phyloP scores from a whole-genome alignment of 2,888 invertebrate genomes.

The Phalera bucephala region DNA sequence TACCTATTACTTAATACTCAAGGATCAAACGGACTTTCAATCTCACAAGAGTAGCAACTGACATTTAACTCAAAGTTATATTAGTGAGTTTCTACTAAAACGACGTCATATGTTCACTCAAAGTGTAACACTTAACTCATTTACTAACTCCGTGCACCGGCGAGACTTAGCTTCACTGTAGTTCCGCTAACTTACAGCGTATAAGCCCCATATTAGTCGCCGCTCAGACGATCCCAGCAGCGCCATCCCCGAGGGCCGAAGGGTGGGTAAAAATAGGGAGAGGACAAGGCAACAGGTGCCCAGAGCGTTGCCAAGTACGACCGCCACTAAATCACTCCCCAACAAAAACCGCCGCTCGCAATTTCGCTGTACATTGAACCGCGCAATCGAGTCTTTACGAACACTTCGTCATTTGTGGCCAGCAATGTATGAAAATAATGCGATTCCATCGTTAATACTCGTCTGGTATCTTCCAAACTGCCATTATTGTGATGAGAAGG shows the following conservation, averaged over 20 bases:
- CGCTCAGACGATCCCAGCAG: slow-evolving; percentile 29
- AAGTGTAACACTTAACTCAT: slow-evolving; percentile 10
- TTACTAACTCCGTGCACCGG: slow-evolving; percentile 5
- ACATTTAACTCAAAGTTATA: no score
- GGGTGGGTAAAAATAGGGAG: slow-evolving; percentile 11
- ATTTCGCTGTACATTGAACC: slow-evolving; percentile 23
- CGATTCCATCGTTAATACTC: not conserved
- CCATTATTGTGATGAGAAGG: slow-evolving; percentile 30
- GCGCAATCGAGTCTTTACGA: slow-evolving; percentile 4
- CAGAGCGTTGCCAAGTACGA: slow-evolving; percentile 37
- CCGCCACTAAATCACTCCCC: slow-evolving; percentile 33
- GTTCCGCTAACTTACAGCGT: slow-evolving; percentile 38
- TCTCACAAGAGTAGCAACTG: no score
- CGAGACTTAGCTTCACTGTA: slow-evolving; percentile 8
- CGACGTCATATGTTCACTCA: slow-evolving; percentile 3
- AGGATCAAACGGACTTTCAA: no score
- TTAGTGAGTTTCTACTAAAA: not conserved
- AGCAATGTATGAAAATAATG: slow-evolving; percentile 15
- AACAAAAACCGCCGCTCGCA: slow-evolving; percentile 16
- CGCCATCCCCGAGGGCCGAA: slow-evolving; percentile 18
- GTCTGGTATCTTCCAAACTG: slow-evolving; percentile 5
- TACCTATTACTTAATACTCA: no score
- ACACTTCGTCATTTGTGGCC: slow-evolving; percentile 7
- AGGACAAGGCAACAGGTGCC: slow-evolving; percentile 53
- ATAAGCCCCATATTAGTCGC: slow-evolving; percentile 48